Evolutionary conservation across 2,113 vertebrate species (phyloP).

Genomic region (Oxygymnocypris stewartii): DNA sequence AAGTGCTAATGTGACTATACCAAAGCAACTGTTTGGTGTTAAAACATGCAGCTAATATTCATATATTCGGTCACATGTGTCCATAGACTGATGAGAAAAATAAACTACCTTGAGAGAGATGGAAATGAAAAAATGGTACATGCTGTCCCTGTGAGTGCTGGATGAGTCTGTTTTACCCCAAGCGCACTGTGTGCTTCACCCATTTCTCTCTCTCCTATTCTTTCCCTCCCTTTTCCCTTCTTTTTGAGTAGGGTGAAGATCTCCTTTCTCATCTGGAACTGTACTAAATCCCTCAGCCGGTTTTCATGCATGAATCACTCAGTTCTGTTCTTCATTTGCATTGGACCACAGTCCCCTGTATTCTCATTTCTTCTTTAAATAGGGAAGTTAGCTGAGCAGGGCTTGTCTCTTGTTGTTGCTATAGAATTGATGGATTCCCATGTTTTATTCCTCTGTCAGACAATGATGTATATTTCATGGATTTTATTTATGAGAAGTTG

Average conservation of each 20-base stretch:
- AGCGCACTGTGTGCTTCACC: conserved; percentile 28
- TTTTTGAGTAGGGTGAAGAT: conserved; percentile 9
- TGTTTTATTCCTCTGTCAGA: neutral
- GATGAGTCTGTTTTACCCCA: conserved; percentile 32
- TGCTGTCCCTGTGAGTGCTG: conserved; percentile 30
- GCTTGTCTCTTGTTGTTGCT: neutral
- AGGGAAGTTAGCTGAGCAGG: neutral
- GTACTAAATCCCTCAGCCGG: conserved; percentile 19
- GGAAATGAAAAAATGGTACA: conserved; percentile 39
- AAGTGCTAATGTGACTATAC: neutral
- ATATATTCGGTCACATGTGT: neutral
- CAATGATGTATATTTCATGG: neutral
- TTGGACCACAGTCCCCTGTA: neutral
- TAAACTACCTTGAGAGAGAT: neutral
- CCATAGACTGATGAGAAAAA: conserved; percentile 14
- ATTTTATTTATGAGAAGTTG: neutral
- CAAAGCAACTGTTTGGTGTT: neutral
- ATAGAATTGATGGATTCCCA: conserved; percentile 14
- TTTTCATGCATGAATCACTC: conserved; percentile 14
- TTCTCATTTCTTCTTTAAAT: neutral
- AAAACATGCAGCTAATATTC: neutral
- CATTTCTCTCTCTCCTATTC: conserved; percentile 1
- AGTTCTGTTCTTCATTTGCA: conserved; percentile 6
- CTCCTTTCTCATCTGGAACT: conserved; percentile 26
- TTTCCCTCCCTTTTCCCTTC: neutral